Base-by-base conservation (phyloP, 2,113 vertebrate genomes). In the Larimichthys polyactis region DNA sequence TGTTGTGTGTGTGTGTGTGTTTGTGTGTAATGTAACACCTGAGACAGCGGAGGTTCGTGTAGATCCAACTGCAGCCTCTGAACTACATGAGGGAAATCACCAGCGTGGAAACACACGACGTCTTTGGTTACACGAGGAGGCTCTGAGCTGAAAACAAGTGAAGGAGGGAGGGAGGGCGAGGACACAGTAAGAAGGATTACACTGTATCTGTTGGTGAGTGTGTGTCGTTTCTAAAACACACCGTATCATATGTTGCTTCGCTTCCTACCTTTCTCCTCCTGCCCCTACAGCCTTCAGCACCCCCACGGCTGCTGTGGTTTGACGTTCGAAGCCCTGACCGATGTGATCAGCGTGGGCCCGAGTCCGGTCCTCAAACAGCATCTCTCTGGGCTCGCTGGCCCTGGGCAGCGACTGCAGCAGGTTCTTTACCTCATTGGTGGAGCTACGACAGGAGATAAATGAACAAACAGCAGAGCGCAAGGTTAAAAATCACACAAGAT, bases 401-500 rank as follows among this genome's bases (percentile, higher is more conserved):
- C 98, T 96, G 94, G 98, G 98, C 96, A 99, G 97, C 89, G 98
- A 99, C 95, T 99, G 98, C 89, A 99, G 97, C 90, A 99, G 94
- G 94, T 99, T 99, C 97, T 98, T 99, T 71, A 99, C 99, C 95
- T 99, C 98, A 94, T 99, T 99, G 95, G 97, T 98, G 89, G 98
- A 98, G 95, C 98, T 99, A 70, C 1, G 70, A 72, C 64, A 78
- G 58, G 17, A 29, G 51, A 59, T 9, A 40, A 14, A 57, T 17
- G 32, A n/a, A 3, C 44, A 51, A 32, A 70, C 24, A 44, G 2
- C 1, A 20, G 5, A 27, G 16, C 14, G 44, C 32, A 32, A 59
- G 29, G 40, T 14, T 24, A 10, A 40, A 54, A 49, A 4, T 68
- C 40, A 73, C 52, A 71, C 2, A 3, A 22, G 3, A 27, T 17